Evolutionary conservation across 2,888 invertebrate species (phyloP).

Genomic region (Apeira syringaria): DNA sequence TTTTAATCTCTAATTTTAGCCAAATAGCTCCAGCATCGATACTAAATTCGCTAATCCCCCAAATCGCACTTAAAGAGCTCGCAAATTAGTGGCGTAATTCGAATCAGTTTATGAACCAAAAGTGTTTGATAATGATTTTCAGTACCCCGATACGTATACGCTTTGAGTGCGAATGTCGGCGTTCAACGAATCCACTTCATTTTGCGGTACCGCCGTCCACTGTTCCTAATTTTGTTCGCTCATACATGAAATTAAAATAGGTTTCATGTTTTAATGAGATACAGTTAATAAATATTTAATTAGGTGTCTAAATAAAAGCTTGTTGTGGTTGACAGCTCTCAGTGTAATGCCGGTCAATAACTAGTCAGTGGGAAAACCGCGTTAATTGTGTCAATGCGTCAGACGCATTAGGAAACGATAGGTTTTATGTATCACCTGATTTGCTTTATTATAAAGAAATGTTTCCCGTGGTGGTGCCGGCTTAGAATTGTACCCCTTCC

Average conservation of each 20-base stretch:
- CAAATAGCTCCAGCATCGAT: constrained; percentile 6
- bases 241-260: constrained; percentile 81
- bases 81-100: constrained; percentile 34
- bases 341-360: constrained; percentile 58
- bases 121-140: constrained; percentile 74
- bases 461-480: too few relatives aligned
- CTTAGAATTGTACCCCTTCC: too few relatives aligned
- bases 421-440: too few relatives aligned
- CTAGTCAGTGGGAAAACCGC: constrained; percentile 43
- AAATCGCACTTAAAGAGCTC: constrained; percentile 31
- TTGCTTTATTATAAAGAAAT: too few relatives aligned
- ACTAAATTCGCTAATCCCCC: constrained; percentile 16
- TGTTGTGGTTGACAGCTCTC: constrained; percentile 63
- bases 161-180: constrained; percentile 35
- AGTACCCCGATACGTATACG: constrained; percentile 30
- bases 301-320: constrained; percentile 81
- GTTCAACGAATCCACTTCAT: constrained; percentile 73
- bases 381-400: constrained; percentile 27
- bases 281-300: constrained; percentile 83
- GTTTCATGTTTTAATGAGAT: constrained; percentile 80
- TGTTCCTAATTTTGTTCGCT: constrained; percentile 79
- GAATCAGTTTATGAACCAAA: constrained; percentile 53
- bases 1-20: background rate
- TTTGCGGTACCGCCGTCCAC: constrained; percentile 71
- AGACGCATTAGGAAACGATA: constrained; percentile 17